Evolutionary conservation across 2,888 invertebrate genomes (phyloP).

Genomic region (Cheilosia grossa): DNA sequence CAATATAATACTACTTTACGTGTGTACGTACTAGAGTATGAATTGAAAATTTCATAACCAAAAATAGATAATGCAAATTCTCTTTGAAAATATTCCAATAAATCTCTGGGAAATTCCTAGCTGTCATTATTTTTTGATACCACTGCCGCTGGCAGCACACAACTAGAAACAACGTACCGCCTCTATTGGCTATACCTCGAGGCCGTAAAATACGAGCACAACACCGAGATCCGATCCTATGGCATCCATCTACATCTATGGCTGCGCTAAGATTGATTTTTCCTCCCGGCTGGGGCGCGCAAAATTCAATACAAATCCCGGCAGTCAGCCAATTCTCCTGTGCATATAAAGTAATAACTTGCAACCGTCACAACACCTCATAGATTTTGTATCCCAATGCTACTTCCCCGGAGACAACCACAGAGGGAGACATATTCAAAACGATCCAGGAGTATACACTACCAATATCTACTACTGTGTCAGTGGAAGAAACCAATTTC

Average conservation of each 20-base stretch:
- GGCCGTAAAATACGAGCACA: neutral
- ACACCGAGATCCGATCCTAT: no score
- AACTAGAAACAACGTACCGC: conserved; percentile 18
- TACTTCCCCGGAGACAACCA: conserved; percentile 20
- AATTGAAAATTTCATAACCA: neutral
- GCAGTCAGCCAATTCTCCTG: conserved; percentile 51
- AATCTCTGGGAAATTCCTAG: neutral
- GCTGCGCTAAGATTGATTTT: conserved; percentile 51
- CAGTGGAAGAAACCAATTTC: conserved; percentile 69
- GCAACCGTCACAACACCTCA: conserved; percentile 71
- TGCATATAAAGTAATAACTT: conserved; percentile 64
- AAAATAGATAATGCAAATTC: conserved; percentile 38
- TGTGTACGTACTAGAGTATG: neutral
- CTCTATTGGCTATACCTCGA: neutral
- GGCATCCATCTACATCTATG: conserved; percentile 23
- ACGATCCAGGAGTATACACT: conserved; percentile 47
- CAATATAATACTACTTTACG: neutral
- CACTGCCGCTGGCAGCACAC: conserved; percentile 16
- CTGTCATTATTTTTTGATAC: conserved; percentile 4
- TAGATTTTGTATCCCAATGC: conserved; percentile 28
- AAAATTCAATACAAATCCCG: conserved; percentile 62
- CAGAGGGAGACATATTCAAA: conserved; percentile 59
- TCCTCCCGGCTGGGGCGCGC: conserved; percentile 23
- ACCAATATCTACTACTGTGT: conserved; percentile 21
- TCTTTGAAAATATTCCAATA: conserved; percentile 33